Percentiles rank a stretch among this genome's conserved stretches.
Conservation (phyloP, 2,113 vertebrate species). For the Sinocyclocheilus maitianheensis region DNA sequence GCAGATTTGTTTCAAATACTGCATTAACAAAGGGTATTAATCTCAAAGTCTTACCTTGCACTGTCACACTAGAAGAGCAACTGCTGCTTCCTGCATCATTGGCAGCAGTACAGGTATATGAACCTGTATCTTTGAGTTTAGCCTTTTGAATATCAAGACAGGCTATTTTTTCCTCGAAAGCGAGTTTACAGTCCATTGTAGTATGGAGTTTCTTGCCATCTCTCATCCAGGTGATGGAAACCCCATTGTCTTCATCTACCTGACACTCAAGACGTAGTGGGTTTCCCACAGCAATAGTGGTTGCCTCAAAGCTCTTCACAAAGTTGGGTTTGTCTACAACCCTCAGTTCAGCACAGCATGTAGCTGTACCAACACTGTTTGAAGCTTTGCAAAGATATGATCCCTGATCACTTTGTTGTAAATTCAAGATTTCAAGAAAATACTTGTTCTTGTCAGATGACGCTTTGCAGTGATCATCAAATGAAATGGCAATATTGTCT, state of each 20-base stretch:
- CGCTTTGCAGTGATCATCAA: constrained; percentile 80
- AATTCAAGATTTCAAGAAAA: constrained; percentile 83
- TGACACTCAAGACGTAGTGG: constrained; percentile 90
- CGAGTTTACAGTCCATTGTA: constrained; percentile 91
- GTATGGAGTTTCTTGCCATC: constrained; percentile 91
- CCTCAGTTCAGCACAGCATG: constrained; percentile 85
- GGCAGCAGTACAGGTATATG: constrained; percentile 87
- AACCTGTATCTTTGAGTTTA: constrained; percentile 94
- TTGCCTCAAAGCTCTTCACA: constrained; percentile 82
- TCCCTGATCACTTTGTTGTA: constrained; percentile 84
- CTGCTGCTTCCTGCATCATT: constrained; percentile 94
- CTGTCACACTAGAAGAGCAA: constrained; percentile 80
- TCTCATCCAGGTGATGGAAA: constrained; percentile 87
- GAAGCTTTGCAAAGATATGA: constrained; percentile 94
- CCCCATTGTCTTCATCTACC: constrained; percentile 94
- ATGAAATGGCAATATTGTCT: constrained; percentile 83
- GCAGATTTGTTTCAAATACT: constrained; percentile 49
- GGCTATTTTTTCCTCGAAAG: constrained; percentile 95
- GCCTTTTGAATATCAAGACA: constrained; percentile 92
- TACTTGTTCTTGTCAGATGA: constrained; percentile 87
- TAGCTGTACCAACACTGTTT: constrained; percentile 91
- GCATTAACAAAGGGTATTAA: constrained; percentile 51
- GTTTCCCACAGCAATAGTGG: constrained; percentile 85
- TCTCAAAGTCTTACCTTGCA: constrained; percentile 89
- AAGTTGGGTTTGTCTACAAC: constrained; percentile 91